Evolutionary conservation across 2,113 vertebrate genomes (phyloP).

Genomic region (Azemiops feae): DNA sequence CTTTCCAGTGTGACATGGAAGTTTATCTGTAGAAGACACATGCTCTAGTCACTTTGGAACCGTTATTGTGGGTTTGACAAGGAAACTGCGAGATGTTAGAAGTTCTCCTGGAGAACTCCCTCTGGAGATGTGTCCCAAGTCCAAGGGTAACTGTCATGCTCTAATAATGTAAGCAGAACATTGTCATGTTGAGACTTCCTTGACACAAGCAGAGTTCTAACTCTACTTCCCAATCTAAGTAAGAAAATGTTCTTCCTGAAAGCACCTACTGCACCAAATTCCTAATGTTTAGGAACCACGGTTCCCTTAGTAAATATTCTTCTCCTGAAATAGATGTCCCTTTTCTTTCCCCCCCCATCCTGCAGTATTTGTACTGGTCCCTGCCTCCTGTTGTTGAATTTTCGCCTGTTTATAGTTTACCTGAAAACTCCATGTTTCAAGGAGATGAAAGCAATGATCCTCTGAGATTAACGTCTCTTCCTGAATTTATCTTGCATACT

Average conservation of each 20-base stretch:
- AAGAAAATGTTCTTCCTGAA: not conserved
- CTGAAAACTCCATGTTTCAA: not conserved
- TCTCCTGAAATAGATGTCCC: not conserved
- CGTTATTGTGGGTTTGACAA: conserved; percentile 60
- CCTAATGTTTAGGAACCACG: not conserved
- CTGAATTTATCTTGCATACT: not conserved
- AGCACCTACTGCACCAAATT: not conserved
- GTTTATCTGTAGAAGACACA: conserved; percentile 26
- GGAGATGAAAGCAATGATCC: not conserved
- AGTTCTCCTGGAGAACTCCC: not conserved
- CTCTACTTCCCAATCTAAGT: not conserved
- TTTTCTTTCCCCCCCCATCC: not conserved
- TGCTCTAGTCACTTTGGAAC: conserved; percentile 25
- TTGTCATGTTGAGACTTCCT: not conserved
- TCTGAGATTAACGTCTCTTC: not conserved
- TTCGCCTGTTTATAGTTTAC: not conserved
- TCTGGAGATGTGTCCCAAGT: not conserved
- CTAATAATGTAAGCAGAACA: not conserved
- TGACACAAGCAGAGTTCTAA: not conserved
- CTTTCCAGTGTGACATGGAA: not conserved
- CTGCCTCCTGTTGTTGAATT: not conserved
- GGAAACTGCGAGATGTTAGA: conserved; percentile 27
- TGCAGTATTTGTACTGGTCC: not conserved
- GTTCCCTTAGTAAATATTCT: not conserved
- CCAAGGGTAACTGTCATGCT: not conserved